Conservation (phyloP, 2,888 invertebrate species). For the Caenorhabditis sp. region DNA sequence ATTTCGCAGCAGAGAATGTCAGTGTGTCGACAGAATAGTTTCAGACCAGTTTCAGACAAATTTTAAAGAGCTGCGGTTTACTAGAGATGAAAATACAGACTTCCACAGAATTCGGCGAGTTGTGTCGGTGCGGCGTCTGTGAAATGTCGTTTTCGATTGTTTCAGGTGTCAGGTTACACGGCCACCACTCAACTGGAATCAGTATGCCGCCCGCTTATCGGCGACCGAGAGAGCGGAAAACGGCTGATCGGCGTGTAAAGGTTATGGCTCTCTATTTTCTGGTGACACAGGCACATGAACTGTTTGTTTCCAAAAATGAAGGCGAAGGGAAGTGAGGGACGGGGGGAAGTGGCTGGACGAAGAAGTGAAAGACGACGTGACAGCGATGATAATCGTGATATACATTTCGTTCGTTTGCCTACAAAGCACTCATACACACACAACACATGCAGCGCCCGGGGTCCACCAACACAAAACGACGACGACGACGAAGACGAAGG, state of each 20-base stretch:
- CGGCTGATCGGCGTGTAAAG: not conserved
- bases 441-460: conserved; percentile 30
- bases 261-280: conserved; percentile 7
- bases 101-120: not conserved
- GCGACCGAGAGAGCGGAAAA: conserved; percentile 15
- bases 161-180: conserved; percentile 47
- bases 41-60: not conserved
- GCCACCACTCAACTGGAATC: conserved; percentile 22
- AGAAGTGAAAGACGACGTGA: conserved; percentile 16
- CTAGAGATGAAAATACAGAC: not conserved
- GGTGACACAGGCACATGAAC: not conserved
- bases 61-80: not conserved
- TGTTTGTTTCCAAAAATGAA: not conserved
- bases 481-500: conserved; percentile 19
- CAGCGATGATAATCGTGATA: conserved; percentile 42
- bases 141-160: conserved; percentile 28
- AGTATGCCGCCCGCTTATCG: conserved; percentile 20
- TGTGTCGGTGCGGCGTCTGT: not conserved
- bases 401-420: conserved; percentile 54
- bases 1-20: not conserved
- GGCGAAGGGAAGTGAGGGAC: not conserved
- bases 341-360: too few species aligned
- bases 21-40: not conserved
- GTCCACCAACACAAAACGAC: conserved; percentile 37
- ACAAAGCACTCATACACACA: conserved; percentile 44